A percentile compares a stretch with the other conserved stretches of the same genome.
Conservation (phyloP, 2,113 vertebrate genomes). For the Condylura cristata region DNA sequence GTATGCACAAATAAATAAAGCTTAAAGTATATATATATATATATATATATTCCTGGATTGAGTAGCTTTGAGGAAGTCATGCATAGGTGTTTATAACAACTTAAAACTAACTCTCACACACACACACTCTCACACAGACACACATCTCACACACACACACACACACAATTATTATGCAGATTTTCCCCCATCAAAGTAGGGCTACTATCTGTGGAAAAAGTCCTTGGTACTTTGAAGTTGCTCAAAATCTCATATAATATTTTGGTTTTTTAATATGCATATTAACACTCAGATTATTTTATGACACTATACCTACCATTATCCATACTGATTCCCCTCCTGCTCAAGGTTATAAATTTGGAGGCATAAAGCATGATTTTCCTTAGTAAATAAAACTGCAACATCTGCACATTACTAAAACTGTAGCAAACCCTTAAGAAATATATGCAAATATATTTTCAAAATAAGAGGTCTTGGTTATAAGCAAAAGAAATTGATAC, state of each 20-base stretch:
- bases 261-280: conserved; percentile 52
- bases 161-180: neutral
- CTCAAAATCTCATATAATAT: conserved; percentile 34
- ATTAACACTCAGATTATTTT: conserved; percentile 66
- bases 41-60: neutral
- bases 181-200: neutral
- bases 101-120: neutral
- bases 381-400: conserved; percentile 67
- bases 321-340: conserved; percentile 63
- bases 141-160: neutral
- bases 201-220: conserved; percentile 29
- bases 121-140: neutral
- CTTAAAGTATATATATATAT: too few species aligned
- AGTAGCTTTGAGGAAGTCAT: conserved; percentile 12
- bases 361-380: conserved; percentile 64
- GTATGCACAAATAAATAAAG: too few species aligned
- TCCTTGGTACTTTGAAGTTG: conserved; percentile 24
- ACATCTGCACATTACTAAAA: conserved; percentile 67
- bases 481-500: conserved; percentile 57
- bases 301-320: conserved; percentile 30
- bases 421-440: conserved; percentile 64
- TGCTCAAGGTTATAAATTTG: conserved; percentile 66
- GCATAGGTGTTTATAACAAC: neutral
- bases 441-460: conserved; percentile 60
- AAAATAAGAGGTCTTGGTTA: conserved; percentile 41